These are phyloP conservation scores for Megathymus violae DNA, from an alignment of 1,140 invertebrate species.

Conservation along the genomic window DNA sequence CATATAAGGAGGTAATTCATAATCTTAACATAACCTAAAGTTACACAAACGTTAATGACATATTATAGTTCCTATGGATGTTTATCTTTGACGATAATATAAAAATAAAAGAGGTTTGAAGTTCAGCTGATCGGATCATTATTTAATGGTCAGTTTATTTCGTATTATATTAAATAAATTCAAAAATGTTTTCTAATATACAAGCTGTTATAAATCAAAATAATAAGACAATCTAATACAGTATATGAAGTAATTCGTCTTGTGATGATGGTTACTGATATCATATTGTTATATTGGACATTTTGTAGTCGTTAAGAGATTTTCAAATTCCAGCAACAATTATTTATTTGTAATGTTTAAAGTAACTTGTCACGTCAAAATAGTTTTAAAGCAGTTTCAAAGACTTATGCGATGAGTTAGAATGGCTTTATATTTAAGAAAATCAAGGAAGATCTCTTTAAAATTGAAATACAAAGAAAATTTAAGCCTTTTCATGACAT, in stretches of 20 bases:
- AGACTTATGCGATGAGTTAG: too few species aligned
- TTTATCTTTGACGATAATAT: not conserved
- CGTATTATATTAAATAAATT: conserved; percentile 4
- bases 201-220: conserved; percentile 23
- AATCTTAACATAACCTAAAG: too few species aligned
- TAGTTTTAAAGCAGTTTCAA: not conserved
- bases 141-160: conserved; percentile 31
- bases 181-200: conserved; percentile 23
- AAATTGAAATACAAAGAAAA: too few species aligned
- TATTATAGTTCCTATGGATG: too few species aligned
- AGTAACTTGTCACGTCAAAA: not conserved
- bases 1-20: not conserved
- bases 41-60: too few species aligned
- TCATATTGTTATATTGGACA: too few species aligned
- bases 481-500: too few species aligned
- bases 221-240: conserved; percentile 15
- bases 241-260: not conserved
- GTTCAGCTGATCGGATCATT: conserved; percentile 21
- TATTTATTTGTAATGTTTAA: not conserved
- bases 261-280: too few species aligned
- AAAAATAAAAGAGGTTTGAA: conserved; percentile 18
- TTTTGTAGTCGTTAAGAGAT: too few species aligned
- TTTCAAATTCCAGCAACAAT: too few species aligned
- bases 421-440: too few species aligned
- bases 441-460: not conserved